Evolutionary conservation across 2,888 invertebrate genomes (phyloP).

Genomic region (Bugula neritina): DNA sequence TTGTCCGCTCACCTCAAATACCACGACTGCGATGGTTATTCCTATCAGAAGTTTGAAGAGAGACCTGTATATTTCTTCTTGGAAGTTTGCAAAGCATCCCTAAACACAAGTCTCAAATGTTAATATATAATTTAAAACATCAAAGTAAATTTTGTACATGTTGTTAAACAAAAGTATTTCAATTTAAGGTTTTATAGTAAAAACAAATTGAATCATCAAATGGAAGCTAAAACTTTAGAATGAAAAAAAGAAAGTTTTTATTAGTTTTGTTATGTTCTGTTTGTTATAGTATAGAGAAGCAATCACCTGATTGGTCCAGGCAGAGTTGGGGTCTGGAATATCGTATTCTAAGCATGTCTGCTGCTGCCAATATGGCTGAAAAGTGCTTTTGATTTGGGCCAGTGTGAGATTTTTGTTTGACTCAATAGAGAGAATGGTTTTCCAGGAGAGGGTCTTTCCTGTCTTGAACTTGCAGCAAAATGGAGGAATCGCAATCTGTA

Average conservation of each 20-base stretch:
- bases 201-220: too few relatives aligned
- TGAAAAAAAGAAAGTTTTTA: too few relatives aligned
- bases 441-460: background rate
- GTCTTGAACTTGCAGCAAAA: slow-evolving; percentile 17
- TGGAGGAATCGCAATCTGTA: background rate
- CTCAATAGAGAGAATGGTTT: background rate
- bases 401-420: background rate
- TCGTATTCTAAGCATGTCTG: background rate
- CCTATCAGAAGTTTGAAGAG: background rate
- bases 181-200: too few relatives aligned
- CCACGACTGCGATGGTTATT: background rate
- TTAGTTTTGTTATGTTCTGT: background rate
- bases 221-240: too few relatives aligned
- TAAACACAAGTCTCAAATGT: background rate
- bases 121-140: too few relatives aligned
- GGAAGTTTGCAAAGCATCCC: slow-evolving; percentile 2
- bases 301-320: slow-evolving; percentile 4
- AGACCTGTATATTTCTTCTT: background rate
- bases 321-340: background rate
- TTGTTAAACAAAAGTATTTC: too few relatives aligned
- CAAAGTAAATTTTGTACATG: too few relatives aligned
- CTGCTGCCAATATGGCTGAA: background rate
- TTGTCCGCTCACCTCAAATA: slow-evolving; percentile 24
- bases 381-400: background rate
- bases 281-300: background rate